Percentiles rank a stretch among this genome's conserved stretches.
Conservation (phyloP, 1,140 invertebrate genomes). For the Wasmannia auropunctata region DNA sequence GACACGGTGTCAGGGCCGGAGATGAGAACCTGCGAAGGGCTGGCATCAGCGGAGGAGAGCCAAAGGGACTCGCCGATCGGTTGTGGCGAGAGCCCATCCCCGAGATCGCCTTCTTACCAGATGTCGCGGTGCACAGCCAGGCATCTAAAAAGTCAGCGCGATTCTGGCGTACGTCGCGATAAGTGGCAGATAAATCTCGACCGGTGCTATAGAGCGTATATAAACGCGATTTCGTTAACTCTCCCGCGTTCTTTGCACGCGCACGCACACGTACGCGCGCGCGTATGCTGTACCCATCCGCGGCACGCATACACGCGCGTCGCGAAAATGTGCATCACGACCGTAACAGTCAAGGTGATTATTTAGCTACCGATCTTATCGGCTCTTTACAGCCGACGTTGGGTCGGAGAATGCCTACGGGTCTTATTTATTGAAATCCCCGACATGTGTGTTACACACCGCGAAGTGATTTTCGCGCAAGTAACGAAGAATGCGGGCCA, state of each 20-base stretch:
- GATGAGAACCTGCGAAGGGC: slow-evolving; percentile 51
- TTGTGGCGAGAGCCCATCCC: neutral
- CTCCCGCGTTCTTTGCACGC: neutral
- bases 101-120: slow-evolving; percentile 29
- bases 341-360: slow-evolving; percentile 68
- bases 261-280: neutral
- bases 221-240: slow-evolving; percentile 56
- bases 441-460: slow-evolving; percentile 11
- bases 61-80: slow-evolving; percentile 50
- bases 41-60: neutral
- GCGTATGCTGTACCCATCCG: neutral
- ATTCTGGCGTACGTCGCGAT: slow-evolving; percentile 53
- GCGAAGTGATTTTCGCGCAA: slow-evolving; percentile 46
- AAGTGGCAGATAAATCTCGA: slow-evolving; percentile 64
- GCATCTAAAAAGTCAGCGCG: slow-evolving; percentile 60
- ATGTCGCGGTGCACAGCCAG: slow-evolving; percentile 54
- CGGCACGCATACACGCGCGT: neutral
- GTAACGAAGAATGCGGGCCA: slow-evolving; percentile 5
- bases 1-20: neutral
- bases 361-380: slow-evolving; percentile 65
- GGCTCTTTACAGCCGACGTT: slow-evolving; percentile 18
- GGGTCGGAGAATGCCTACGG: slow-evolving; percentile 23
- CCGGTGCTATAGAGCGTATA: slow-evolving; percentile 8
- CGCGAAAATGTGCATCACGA: slow-evolving; percentile 65
- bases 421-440: slow-evolving; percentile 60